Conservation (phyloP, 2,888 invertebrate species). For the Merodon equestris region DNA sequence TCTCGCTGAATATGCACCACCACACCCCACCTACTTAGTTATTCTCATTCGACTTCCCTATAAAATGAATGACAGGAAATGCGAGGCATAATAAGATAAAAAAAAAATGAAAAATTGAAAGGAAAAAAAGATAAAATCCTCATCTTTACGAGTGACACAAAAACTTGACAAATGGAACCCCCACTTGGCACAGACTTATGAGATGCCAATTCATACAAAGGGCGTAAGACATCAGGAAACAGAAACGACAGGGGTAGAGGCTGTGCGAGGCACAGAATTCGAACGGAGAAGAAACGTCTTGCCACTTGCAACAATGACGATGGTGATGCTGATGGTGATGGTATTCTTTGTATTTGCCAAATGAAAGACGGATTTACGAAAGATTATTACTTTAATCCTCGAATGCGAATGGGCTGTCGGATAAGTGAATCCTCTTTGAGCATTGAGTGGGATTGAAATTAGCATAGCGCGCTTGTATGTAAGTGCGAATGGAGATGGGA, state of each 20-base stretch:
- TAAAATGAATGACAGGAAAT: background rate
- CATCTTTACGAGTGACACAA: constrained; percentile 26
- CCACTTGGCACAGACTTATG: constrained; percentile 16
- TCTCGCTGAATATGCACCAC: no score
- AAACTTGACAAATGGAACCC: constrained; percentile 29
- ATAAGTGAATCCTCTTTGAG: constrained; percentile 1
- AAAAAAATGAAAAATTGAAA: constrained; percentile 10
- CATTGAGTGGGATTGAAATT: no score
- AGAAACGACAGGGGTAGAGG: constrained; percentile 10
- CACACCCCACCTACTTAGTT: no score
- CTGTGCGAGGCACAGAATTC: constrained; percentile 29
- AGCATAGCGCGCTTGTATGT: no score
- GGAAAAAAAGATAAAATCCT: background rate
- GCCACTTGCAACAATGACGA: background rate
- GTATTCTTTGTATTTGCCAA: constrained; percentile 36
- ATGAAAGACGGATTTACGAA: constrained; percentile 30
- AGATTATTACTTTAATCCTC: constrained; percentile 43
- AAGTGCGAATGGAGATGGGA: no score
- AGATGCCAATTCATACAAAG: background rate
- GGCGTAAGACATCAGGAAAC: background rate
- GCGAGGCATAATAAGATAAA: background rate
- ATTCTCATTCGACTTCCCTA: background rate
- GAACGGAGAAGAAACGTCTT: background rate
- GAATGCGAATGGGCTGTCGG: constrained; percentile 2
- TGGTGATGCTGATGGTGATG: constrained; percentile 10